Evolutionary conservation across 2,797 vertebrate genomes (phyloP).

Genomic region (Kryptolebias ocellatus): DNA sequence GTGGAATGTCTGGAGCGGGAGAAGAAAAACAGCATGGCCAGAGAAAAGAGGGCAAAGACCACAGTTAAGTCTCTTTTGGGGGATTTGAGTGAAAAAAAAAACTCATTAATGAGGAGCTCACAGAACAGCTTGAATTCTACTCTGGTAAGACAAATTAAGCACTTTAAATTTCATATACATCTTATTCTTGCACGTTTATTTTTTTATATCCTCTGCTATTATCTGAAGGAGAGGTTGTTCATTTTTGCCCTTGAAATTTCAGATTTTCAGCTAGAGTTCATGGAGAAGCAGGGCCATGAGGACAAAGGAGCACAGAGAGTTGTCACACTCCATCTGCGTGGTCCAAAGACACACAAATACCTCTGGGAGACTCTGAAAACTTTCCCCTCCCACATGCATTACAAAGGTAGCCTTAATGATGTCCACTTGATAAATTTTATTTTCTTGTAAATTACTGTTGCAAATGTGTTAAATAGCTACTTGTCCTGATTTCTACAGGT

Average conservation of each 20-base stretch:
- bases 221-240: too few relatives aligned
- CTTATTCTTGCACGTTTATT: neutral
- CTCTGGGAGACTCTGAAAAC: neutral
- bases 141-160: neutral
- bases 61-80: constrained; percentile 1
- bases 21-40: neutral
- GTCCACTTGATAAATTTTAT: too few relatives aligned
- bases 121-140: neutral
- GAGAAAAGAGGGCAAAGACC: constrained; percentile 3
- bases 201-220: neutral
- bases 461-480: too few relatives aligned
- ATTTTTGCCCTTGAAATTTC: neutral
- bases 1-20: neutral
- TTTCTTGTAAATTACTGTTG: too few relatives aligned
- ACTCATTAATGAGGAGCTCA: constrained; percentile 4
- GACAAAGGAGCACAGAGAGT: too few relatives aligned
- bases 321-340: neutral
- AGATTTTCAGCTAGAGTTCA: neutral
- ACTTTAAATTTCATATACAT: neutral
- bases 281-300: neutral
- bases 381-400: constrained; percentile 8
- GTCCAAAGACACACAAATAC: neutral
- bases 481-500: neutral
- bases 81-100: constrained; percentile 2
- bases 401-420: constrained; percentile 4